Evolutionary conservation across 2,113 vertebrate genomes (phyloP).

Genomic region (Caranx melampygus): DNA sequence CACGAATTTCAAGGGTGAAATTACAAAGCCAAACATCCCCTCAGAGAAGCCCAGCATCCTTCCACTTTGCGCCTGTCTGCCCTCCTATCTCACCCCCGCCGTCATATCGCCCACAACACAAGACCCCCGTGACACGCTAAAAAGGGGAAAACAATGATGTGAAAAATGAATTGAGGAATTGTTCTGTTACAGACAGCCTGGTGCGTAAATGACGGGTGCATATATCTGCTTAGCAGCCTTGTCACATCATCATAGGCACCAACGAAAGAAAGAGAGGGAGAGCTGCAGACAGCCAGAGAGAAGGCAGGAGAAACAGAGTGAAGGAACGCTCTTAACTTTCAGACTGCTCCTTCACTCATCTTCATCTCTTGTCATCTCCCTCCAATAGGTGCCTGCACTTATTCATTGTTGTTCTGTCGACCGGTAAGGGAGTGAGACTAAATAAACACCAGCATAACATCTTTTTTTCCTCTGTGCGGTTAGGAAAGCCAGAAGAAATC

Average conservation of each 20-base stretch:
- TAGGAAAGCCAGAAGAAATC: constrained; percentile 63
- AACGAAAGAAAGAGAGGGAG: constrained; percentile 30
- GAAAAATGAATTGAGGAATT: constrained; percentile 86
- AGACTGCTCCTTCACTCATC: constrained; percentile 69
- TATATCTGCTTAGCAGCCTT: constrained; percentile 71
- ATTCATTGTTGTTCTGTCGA: constrained; percentile 73
- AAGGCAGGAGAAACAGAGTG: constrained; percentile 34
- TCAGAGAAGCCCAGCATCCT: constrained; percentile 78
- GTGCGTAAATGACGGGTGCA: constrained; percentile 69
- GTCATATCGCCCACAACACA: constrained; percentile 60
- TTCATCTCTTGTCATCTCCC: constrained; percentile 77
- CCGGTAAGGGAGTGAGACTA: constrained; percentile 67
- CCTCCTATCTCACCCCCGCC: constrained; percentile 84
- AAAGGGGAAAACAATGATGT: constrained; percentile 83
- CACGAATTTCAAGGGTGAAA: constrained; percentile 99
- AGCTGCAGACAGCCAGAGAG: constrained; percentile 44
- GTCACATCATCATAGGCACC: constrained; percentile 71
- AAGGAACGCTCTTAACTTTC: constrained; percentile 62
- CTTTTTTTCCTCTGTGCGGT: constrained; percentile 57
- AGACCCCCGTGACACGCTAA: constrained; percentile 63
- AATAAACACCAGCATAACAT: constrained; percentile 73
- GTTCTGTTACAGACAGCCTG: constrained; percentile 75
- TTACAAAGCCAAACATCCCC: constrained; percentile 95
- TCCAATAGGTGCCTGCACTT: constrained; percentile 70
- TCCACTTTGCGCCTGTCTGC: constrained; percentile 74